Percentiles rank a stretch among this genome's conserved stretches.
Evolutionary conservation across 2,797 vertebrate genomes (phyloP).

Genomic region (Karalla daura): DNA sequence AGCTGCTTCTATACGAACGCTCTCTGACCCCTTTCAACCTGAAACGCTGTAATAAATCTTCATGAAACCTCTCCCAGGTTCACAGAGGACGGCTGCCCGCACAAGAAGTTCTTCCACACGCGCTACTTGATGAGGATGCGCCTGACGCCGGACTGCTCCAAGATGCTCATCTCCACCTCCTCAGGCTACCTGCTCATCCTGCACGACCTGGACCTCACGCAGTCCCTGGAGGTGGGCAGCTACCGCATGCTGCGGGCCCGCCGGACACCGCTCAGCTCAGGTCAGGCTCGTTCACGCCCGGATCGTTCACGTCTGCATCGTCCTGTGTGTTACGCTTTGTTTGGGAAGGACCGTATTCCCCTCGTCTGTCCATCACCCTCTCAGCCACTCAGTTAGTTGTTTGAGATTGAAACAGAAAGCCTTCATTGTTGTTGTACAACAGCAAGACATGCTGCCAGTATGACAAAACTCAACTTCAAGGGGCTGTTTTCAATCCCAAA

Average conservation of each 20-base stretch:
- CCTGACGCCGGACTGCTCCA: constrained; percentile 97
- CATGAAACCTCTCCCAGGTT: constrained; percentile 81
- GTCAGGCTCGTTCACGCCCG: too few relatives aligned
- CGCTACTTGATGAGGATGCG: constrained; percentile 99
- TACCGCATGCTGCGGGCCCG: constrained; percentile 95
- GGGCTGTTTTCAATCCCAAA: too few relatives aligned
- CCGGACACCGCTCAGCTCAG: constrained; percentile 91
- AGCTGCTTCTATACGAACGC: too few relatives aligned
- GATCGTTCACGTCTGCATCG: rapidly evolving
- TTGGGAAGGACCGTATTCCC: too few relatives aligned
- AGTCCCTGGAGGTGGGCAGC: constrained; percentile 97
- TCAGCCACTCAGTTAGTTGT: too few relatives aligned
- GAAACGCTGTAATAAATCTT: neutral
- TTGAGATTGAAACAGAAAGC: too few relatives aligned
- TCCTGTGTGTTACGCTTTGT: too few relatives aligned
- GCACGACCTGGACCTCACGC: constrained; percentile 97
- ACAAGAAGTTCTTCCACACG: constrained; percentile 99
- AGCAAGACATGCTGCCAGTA: too few relatives aligned
- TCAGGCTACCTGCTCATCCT: constrained; percentile 98
- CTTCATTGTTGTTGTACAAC: too few relatives aligned
- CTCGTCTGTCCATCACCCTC: too few relatives aligned
- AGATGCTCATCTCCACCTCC: constrained; percentile 99
- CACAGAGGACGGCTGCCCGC: constrained; percentile 98
- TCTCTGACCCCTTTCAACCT: neutral
- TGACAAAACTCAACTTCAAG: too few relatives aligned